These are phyloP conservation scores for Hemistola chrysoprasaria DNA, from an alignment of 2,888 invertebrate genomes.

Conservation along the genomic window DNA sequence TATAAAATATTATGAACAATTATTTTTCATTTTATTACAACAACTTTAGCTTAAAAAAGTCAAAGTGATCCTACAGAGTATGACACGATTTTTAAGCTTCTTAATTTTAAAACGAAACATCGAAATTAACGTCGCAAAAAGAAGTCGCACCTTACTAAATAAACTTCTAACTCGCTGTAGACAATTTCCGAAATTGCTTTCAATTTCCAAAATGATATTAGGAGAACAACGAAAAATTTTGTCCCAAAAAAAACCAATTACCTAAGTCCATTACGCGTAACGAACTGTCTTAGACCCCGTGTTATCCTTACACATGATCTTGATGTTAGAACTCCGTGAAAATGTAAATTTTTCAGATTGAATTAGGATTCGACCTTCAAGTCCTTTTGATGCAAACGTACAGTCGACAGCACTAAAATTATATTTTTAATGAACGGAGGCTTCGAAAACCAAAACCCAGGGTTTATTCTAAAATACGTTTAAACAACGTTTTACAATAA, in stretches of 20 bases:
- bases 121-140: too few species aligned
- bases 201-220: constrained; percentile 5
- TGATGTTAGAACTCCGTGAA: constrained; percentile 10
- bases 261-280: constrained; percentile 44
- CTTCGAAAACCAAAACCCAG: too few species aligned
- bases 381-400: constrained; percentile 3
- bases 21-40: too few species aligned
- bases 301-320: constrained; percentile 44
- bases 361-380: constrained; percentile 3
- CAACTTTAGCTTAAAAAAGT: too few species aligned
- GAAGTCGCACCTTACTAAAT: not conserved
- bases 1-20: too few species aligned
- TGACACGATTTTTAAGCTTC: too few species aligned
- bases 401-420: too few species aligned
- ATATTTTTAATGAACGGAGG: too few species aligned
- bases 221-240: constrained; percentile 15
- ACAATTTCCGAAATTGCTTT: constrained; percentile 8
- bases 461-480: too few species aligned
- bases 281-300: constrained; percentile 33
- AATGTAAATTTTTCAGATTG: constrained; percentile 20
- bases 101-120: too few species aligned
- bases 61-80: too few species aligned
- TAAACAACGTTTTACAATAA: too few species aligned
- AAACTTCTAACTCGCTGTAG: constrained; percentile 1
- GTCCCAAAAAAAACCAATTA: constrained; percentile 40